phyloP scores from a whole-genome alignment of 2,888 invertebrate genomes.

The Melinaea menophilus region DNA sequence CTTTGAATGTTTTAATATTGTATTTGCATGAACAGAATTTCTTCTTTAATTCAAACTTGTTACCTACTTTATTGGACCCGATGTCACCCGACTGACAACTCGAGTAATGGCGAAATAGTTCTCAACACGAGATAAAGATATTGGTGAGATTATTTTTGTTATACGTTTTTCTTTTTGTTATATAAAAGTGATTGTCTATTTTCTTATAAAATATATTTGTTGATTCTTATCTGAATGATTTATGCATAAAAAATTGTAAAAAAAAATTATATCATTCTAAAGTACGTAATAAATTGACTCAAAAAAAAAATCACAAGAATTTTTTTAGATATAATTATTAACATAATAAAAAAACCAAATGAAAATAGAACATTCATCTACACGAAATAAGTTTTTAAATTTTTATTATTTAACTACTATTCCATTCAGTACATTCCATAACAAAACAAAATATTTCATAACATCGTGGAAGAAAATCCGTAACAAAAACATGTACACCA shows the following conservation, averaged over 20 bases:
- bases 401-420: no score
- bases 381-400: no score
- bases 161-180: background rate
- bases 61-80: slow-evolving; percentile 60
- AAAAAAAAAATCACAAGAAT: no score
- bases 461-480: background rate
- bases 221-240: no score
- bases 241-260: no score
- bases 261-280: no score
- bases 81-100: slow-evolving; percentile 53
- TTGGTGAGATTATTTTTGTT: background rate
- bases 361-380: no score
- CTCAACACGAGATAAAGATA: slow-evolving; percentile 1
- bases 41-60: slow-evolving; percentile 73
- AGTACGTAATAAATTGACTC: no score
- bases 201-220: slow-evolving; percentile 7
- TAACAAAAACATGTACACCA: background rate
- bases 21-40: slow-evolving; percentile 63
- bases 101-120: slow-evolving; percentile 10
- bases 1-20: slow-evolving; percentile 48
- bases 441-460: background rate
- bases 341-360: no score
- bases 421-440: no score
- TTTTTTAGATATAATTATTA: no score
- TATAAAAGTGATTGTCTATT: background rate